Evolutionary conservation across 2,113 vertebrate species (phyloP), one percentile per base, ranked within the genome.

Genomic region (Mus pahari): DNA sequence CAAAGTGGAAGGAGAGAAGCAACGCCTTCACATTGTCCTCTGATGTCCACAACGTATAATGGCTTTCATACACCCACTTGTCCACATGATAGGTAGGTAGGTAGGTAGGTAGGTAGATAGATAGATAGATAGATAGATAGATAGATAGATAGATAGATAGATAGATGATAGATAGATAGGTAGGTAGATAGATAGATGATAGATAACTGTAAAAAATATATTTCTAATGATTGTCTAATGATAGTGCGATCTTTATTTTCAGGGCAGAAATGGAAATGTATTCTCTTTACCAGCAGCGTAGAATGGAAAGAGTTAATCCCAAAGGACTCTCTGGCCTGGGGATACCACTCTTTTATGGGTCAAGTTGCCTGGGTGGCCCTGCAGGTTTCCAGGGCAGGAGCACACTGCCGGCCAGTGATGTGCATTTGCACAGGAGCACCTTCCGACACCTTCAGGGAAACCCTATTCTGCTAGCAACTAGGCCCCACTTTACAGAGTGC

Each of bases 201-300:
- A 64, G 62, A 58, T 17, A 79, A 26, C 13, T 60, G 20, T 14
- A 81, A 75, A 81, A 66, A 81, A 48, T 53, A 12, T 36, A 91
- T 87, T 92, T 91, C 60, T 89, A 88, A 55, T 58, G 20, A 36
- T 62, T 94, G 90, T 91, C 60, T 89, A 88, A 55, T 58, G 20
- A 36, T 62, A 92, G 90, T 75, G 3, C 86, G 70, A 92, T 91
- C 84, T 53, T 60, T 42, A 39, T 68, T 92, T 94, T 96, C 83
- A 99, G 98, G 93, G 98, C 98, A 98, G 98, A 98, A 95, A 99
- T 99, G 99, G 99, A 99, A 98, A 99, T 99, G 99, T 99, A 99
- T 71, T 99, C 99, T 96, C 99, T 99, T 97, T 98, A 99, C 95
- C 99, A 99, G 95, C 99, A 99, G 97, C 99, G 99, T 94, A 99